Evolutionary conservation across 2,888 invertebrate species (phyloP).

Genomic region (Bombyx huttoni): DNA sequence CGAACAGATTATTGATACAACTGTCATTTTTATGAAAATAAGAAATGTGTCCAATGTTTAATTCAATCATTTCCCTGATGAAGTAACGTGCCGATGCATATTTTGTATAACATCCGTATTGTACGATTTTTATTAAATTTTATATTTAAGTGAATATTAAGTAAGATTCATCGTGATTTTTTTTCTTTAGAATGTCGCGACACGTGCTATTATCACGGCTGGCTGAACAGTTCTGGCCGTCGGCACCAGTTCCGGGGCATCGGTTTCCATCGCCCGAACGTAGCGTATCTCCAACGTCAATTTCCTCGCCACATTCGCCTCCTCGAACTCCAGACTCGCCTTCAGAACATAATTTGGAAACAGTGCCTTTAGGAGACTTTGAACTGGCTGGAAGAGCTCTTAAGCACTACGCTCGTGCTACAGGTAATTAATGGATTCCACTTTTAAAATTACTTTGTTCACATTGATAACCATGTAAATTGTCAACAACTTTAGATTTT

Average conservation of each 20-base stretch:
- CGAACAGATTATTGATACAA: slow-evolving; percentile 1
- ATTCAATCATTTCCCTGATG: no score
- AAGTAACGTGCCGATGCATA: no score
- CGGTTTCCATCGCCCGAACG: slow-evolving; percentile 55
- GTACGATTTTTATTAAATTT: no score
- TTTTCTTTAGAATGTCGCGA: slow-evolving; percentile 48
- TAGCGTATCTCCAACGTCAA: slow-evolving; percentile 47
- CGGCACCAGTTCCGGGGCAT: slow-evolving; percentile 45
- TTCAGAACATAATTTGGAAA: slow-evolving; percentile 40
- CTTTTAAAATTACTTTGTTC: no score
- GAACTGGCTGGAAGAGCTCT: slow-evolving; percentile 62
- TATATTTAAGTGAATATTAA: no score
- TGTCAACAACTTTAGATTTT: neutral
- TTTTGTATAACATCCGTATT: no score
- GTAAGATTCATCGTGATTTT: neutral
- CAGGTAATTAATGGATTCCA: slow-evolving; percentile 29
- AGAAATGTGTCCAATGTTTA: no score
- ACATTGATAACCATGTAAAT: neutral
- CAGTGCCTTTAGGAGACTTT: slow-evolving; percentile 54
- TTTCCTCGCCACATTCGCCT: slow-evolving; percentile 38
- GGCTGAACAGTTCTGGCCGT: slow-evolving; percentile 59
- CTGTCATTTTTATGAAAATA: neutral
- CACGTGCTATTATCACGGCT: slow-evolving; percentile 59
- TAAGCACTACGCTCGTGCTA: slow-evolving; percentile 64
- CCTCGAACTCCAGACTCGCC: slow-evolving; percentile 46